phyloP scores from a whole-genome alignment of 1,140 invertebrate species.

The Papilio dardanus region DNA sequence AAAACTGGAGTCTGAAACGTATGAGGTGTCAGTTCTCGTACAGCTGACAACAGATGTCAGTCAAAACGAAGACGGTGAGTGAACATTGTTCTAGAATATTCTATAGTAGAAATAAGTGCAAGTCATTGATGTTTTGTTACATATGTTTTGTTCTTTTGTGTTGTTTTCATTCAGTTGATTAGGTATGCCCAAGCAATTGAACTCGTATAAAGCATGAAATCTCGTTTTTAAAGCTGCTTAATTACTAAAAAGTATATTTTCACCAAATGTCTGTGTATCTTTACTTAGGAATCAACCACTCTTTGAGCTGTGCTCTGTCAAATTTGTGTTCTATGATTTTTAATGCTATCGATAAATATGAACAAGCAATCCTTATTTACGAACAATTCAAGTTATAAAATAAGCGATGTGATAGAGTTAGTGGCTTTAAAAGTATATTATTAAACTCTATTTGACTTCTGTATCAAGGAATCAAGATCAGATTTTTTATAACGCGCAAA shows the following conservation, averaged over 20 bases:
- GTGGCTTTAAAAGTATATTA: not conserved
- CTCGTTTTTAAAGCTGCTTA: too few relatives aligned
- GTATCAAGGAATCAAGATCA: not conserved
- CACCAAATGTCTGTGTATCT: too few relatives aligned
- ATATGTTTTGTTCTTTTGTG: not conserved
- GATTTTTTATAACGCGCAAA: not conserved
- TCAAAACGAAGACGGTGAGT: slow-evolving; percentile 76
- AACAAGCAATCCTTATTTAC: too few relatives aligned
- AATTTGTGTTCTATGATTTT: too few relatives aligned
- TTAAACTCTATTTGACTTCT: not conserved
- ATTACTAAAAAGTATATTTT: too few relatives aligned
- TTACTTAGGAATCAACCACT: too few relatives aligned
- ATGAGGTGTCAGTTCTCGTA: slow-evolving; percentile 81
- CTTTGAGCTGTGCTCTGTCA: too few relatives aligned
- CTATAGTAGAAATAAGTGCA: not conserved
- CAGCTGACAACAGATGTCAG: slow-evolving; percentile 82
- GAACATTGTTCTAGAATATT: slow-evolving; percentile 1
- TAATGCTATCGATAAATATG: too few relatives aligned
- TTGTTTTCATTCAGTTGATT: not conserved
- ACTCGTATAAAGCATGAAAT: not conserved
- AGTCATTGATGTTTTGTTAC: slow-evolving; percentile 3
- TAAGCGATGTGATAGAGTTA: not conserved
- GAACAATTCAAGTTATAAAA: not conserved
- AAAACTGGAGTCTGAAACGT: slow-evolving; percentile 81
- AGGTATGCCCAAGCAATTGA: not conserved